phyloP scores from a whole-genome alignment of 2,888 invertebrate genomes.

The Empis livida region DNA sequence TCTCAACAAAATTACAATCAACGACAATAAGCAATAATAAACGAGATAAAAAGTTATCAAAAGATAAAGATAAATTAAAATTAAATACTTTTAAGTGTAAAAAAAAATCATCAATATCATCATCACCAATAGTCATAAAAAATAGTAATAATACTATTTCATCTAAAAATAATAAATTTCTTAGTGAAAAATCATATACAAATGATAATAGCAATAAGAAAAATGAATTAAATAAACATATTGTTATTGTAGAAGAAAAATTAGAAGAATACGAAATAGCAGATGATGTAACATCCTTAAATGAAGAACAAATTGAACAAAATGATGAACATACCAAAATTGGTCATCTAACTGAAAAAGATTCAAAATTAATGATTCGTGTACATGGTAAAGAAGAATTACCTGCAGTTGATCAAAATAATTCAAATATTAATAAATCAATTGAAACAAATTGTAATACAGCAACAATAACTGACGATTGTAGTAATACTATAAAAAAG shows the following conservation, averaged over 20 bases:
- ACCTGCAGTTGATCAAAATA: constrained; percentile 39
- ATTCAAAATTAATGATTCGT: constrained; percentile 37
- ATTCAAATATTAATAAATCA: background rate
- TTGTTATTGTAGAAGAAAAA: constrained; percentile 11
- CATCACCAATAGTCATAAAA: background rate
- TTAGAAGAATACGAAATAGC: constrained; percentile 43
- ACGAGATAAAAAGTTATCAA: constrained; percentile 8
- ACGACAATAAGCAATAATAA: constrained; percentile 11
- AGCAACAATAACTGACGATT: background rate
- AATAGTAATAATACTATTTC: background rate
- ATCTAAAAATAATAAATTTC: background rate
- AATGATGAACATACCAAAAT: constrained; percentile 32
- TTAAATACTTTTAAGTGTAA: background rate
- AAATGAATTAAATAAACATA: background rate
- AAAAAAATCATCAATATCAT: background rate
- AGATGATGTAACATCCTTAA: constrained; percentile 39
- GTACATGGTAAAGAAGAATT: constrained; percentile 60
- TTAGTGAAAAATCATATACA: background rate
- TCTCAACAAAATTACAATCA: constrained; percentile 17
- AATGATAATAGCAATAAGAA: constrained; percentile 9
- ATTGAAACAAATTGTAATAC: no score
- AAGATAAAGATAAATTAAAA: constrained; percentile 6
- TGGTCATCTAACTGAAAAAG: constrained; percentile 37
- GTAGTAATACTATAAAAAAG: constrained; percentile 11
- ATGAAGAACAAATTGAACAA: constrained; percentile 21